These are phyloP conservation scores for Myotis myotis DNA, from an alignment of 2,797 vertebrate species.

Conservation along the genomic window DNA sequence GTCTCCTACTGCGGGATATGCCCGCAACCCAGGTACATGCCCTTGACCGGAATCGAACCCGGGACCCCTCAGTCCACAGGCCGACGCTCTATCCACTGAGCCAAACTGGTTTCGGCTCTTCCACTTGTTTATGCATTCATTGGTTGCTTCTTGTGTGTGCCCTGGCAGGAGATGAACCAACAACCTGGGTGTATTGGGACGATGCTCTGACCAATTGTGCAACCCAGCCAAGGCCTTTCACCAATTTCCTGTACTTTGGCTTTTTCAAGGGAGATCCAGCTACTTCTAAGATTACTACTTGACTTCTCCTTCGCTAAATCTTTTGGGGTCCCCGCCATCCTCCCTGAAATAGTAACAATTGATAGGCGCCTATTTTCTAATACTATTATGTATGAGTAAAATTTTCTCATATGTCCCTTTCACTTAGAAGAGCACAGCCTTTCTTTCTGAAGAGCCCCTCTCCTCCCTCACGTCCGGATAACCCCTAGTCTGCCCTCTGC, in stretches of 20 bases:
- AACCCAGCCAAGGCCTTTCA: neutral
- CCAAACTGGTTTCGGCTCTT: too few species aligned
- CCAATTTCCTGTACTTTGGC: neutral
- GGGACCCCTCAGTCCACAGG: too few species aligned
- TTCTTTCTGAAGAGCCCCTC: neutral
- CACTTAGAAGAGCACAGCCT: neutral
- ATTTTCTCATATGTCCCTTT: neutral
- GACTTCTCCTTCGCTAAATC: neutral
- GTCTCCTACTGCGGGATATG: too few species aligned
- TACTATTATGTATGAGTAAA: neutral
- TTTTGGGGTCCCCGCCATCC: neutral
- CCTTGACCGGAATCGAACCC: too few species aligned
- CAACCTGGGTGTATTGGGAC: neutral
- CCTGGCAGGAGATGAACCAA: neutral
- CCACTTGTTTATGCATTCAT: neutral
- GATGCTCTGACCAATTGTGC: neutral
- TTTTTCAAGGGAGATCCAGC: neutral
- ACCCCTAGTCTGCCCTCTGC: neutral
- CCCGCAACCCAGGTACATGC: too few species aligned
- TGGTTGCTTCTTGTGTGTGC: neutral
- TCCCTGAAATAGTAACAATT: neutral
- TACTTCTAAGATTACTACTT: neutral
- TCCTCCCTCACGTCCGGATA: neutral
- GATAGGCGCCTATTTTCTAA: neutral
- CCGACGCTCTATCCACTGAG: too few species aligned